phyloP scores from a whole-genome alignment of 2,888 invertebrate genomes.

The Drosophila mayaguana region DNA sequence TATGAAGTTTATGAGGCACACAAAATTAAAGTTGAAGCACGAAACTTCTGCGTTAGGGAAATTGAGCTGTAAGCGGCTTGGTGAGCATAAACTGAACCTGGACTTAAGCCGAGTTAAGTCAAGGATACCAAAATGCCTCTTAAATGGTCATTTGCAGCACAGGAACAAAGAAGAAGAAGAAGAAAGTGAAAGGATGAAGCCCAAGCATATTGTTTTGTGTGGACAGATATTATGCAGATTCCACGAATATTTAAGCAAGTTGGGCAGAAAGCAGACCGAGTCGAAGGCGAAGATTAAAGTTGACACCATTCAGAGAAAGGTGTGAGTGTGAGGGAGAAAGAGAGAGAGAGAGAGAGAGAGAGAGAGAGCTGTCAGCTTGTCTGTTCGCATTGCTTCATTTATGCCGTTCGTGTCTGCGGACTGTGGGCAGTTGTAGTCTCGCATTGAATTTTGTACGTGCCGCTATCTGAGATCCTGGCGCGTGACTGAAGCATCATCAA shows the following conservation, averaged over 20 bases:
- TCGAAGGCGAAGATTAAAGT: slow-evolving; percentile 42
- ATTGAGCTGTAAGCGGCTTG: slow-evolving; percentile 53
- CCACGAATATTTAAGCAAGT: slow-evolving; percentile 33
- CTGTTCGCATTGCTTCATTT: slow-evolving; percentile 43
- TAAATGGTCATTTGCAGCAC: slow-evolving; percentile 33
- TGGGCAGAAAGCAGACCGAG: too few relatives aligned
- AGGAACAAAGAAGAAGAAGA: too few relatives aligned
- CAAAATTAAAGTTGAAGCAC: slow-evolving; percentile 44
- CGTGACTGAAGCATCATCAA: slow-evolving; percentile 52
- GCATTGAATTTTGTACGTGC: slow-evolving; percentile 61
- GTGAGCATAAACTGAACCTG: slow-evolving; percentile 23
- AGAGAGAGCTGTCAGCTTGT: slow-evolving; percentile 4
- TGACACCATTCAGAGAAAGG: slow-evolving; percentile 20
- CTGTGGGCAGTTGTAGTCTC: slow-evolving; percentile 28
- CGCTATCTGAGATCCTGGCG: slow-evolving; percentile 55
- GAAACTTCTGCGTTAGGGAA: slow-evolving; percentile 31
- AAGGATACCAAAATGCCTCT: slow-evolving; percentile 23
- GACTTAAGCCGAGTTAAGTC: slow-evolving; percentile 35
- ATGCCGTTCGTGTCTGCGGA: slow-evolving; percentile 41
- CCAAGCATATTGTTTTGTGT: slow-evolving; percentile 26
- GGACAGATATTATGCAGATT: slow-evolving; percentile 51
- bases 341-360: not conserved
- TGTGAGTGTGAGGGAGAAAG: not conserved
- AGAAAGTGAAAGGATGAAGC: not conserved
- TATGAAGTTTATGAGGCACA: slow-evolving; percentile 36